Percentiles rank a stretch among this genome's conserved stretches.
Conservation (phyloP, 2,113 vertebrate species). For the Cyprinus carpio region DNA sequence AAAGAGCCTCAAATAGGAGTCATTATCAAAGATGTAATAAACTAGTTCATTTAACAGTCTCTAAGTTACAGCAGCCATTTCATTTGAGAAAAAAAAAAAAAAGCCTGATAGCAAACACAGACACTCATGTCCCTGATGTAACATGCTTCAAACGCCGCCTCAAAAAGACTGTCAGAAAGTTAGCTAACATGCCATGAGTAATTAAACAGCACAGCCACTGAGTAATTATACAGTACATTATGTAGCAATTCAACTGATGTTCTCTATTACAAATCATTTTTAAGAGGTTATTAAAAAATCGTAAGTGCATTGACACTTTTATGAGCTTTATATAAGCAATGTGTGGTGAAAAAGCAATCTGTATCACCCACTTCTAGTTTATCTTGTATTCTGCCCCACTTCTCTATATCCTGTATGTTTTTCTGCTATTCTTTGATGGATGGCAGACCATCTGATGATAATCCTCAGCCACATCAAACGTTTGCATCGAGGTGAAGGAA, state of each 20-base stretch:
- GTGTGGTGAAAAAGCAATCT: neutral
- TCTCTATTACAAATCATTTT: neutral
- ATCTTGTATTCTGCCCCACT: neutral
- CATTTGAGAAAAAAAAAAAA: neutral
- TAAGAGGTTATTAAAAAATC: slow-evolving; percentile 1
- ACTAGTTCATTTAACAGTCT: slow-evolving; percentile 19
- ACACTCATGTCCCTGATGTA: neutral
- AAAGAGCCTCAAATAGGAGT: slow-evolving; percentile 14
- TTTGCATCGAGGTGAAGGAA: neutral
- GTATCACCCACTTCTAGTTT: neutral
- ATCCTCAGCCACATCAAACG: slow-evolving; percentile 31
- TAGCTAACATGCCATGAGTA: neutral
- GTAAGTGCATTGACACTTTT: neutral
- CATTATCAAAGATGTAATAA: slow-evolving; percentile 32
- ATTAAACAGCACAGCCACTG: neutral
- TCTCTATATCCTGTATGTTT: neutral
- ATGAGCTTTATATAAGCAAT: neutral
- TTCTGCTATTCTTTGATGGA: slow-evolving; percentile 32
- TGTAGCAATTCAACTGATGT: neutral
- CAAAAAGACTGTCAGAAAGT: neutral
- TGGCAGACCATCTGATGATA: slow-evolving; percentile 39
- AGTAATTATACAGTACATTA: neutral
- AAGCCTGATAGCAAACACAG: neutral
- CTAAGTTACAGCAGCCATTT: neutral
- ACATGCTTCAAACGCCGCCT: neutral